These are phyloP conservation scores for Drosophila flavopinicola DNA, from an alignment of 2,888 invertebrate species.

Conservation along the genomic window DNA sequence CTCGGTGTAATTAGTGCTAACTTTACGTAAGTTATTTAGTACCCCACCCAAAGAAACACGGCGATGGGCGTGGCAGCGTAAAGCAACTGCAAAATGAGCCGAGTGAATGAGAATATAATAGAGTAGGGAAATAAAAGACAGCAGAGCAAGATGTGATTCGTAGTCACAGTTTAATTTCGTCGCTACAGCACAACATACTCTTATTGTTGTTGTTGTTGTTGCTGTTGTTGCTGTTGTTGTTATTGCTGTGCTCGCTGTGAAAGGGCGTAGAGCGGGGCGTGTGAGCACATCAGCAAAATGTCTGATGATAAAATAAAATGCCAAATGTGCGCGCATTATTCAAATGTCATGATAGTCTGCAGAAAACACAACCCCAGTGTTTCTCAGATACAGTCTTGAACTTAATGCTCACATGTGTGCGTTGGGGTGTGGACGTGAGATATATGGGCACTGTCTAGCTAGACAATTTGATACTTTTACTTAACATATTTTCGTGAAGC, in stretches of 20 bases:
- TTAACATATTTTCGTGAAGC: slow-evolving; percentile 2
- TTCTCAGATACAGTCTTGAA: slow-evolving; percentile 4
- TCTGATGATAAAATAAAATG: slow-evolving; percentile 78
- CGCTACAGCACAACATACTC: slow-evolving; percentile 41
- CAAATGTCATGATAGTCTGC: slow-evolving; percentile 74
- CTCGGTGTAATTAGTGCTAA: slow-evolving; percentile 60
- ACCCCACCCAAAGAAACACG: not conserved
- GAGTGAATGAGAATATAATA: slow-evolving; percentile 62
- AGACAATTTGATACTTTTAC: slow-evolving; percentile 4
- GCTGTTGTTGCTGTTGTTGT: slow-evolving; percentile 19
- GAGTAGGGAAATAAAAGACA: slow-evolving; percentile 59
- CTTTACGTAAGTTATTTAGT: slow-evolving; percentile 10
- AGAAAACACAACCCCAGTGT: slow-evolving; percentile 14
- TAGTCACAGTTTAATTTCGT: slow-evolving; percentile 74
- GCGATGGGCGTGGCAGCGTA: slow-evolving; percentile 27
- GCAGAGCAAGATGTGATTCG: slow-evolving; percentile 39
- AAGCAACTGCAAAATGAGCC: slow-evolving; percentile 42
- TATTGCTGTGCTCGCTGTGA: slow-evolving; percentile 3
- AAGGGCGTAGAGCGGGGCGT: slow-evolving; percentile 21
- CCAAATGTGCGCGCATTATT: slow-evolving; percentile 77
- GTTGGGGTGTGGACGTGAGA: not conserved
- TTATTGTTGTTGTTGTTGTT: slow-evolving; percentile 12
- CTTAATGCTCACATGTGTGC: slow-evolving; percentile 2
- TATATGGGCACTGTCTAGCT: slow-evolving; percentile 3
- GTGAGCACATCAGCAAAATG: slow-evolving; percentile 67